Evolutionary conservation across 2,113 vertebrate genomes (phyloP), one percentile per base, ranked within the genome.

Genomic region (Ailuropoda melanoleuca): DNA sequence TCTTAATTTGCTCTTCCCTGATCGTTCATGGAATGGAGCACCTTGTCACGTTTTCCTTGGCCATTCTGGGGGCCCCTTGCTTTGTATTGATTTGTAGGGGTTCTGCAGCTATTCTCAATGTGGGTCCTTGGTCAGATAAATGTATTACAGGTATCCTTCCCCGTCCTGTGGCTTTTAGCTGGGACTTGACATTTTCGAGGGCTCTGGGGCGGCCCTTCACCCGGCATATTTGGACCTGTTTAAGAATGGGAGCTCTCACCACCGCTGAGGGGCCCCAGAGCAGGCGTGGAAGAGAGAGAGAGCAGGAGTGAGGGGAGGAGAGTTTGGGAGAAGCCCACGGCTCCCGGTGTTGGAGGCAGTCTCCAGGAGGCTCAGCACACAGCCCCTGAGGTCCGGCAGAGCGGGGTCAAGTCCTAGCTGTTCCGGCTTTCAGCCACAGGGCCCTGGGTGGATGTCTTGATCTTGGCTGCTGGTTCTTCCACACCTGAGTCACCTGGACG

Each of bases 341-440:
- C 46, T 86, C 0, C 11, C 1, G 2, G 37, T 4, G 39, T 10
- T 55, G 46, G 58, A 64, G 26, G 14, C 4, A 1, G 3, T 34
- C 55, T 9, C 6, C 1, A 0, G 15, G 81, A 75, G 34, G 48
- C 18, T 48, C 4, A 0, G 37, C n/a, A n/a, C 31, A 24, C 15
- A 55, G 39, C 9, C n/a, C 60, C 82, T 31, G 26, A 12, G 1
- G 39, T 34, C 82, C 37, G 26, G 78, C 39, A 62, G 43, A n/a
- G 15, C 34, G 11, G 55, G 9, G 31, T 60, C 23, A 23, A 39
- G 55, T 39, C 24, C 68, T 10, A 31, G 1, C 29, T 14, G 39
- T 11, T 19, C 53, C 53, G 6, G 64, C 10, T 48, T 23, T n/a
- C 64, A 21, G 21, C 80, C 17, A 0, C 4, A 53, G 56, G 43